These are phyloP conservation scores for Halcyon chelicuti DNA, from an alignment of 2,797 vertebrate genomes.

Conservation along the genomic window DNA sequence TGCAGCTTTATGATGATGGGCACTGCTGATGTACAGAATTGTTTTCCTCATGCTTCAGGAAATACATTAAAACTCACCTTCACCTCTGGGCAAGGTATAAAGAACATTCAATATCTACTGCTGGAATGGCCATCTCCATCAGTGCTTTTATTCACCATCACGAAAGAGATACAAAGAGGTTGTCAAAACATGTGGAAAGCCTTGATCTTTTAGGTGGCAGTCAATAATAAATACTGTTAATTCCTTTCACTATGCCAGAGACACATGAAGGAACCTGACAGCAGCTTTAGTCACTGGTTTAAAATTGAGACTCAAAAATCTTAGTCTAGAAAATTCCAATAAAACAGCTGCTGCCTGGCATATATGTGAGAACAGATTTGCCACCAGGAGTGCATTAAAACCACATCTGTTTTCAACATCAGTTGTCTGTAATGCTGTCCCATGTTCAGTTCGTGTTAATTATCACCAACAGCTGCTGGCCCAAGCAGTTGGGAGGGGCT, in stretches of 20 bases:
- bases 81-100: not conserved
- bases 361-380: not conserved
- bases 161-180: not conserved
- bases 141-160: not conserved
- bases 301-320: not conserved
- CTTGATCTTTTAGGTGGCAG: not conserved
- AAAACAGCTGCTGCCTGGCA: not conserved
- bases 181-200: not conserved
- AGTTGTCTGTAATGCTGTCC: not conserved
- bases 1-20: not conserved
- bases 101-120: not conserved
- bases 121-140: not conserved
- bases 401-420: not conserved
- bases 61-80: not conserved
- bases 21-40: not conserved
- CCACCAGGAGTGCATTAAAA: not conserved
- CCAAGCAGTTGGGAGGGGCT: too few relatives aligned
- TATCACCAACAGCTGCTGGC: too few relatives aligned
- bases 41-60: not conserved
- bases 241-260: not conserved
- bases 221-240: not conserved
- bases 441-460: too few relatives aligned
- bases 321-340: not conserved
- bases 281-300: not conserved
- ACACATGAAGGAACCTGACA: not conserved